A percentile compares a stretch with the other conserved stretches of the same genome.
Evolutionary conservation across 2,888 invertebrate species (phyloP).

Genomic region (Yponomeuta malinellus): DNA sequence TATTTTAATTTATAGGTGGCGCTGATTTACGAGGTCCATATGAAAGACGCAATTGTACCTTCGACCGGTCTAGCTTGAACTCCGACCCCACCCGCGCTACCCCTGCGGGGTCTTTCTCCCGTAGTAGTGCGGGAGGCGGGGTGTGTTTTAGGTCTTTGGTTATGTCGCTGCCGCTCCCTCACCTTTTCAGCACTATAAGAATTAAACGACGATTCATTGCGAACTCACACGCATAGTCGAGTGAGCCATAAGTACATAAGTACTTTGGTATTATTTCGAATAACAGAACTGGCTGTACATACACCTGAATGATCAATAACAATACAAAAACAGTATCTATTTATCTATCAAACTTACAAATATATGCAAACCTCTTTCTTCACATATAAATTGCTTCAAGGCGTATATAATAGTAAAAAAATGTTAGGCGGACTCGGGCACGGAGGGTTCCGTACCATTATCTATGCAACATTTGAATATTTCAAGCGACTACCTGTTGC

Average conservation of each 20-base stretch:
- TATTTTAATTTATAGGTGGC: constrained; percentile 62
- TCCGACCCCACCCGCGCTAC: constrained; percentile 16
- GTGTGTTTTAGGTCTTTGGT: constrained; percentile 29
- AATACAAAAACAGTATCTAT: too few species aligned
- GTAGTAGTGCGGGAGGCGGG: constrained; percentile 18
- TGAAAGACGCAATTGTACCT: constrained; percentile 38
- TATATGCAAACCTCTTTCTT: too few species aligned
- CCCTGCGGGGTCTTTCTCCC: constrained; percentile 19
- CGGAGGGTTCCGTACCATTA: too few species aligned
- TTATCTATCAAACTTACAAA: too few species aligned
- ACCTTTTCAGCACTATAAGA: constrained; percentile 16
- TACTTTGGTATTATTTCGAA: background rate
- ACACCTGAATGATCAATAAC: too few species aligned
- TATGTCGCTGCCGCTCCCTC: constrained; percentile 27
- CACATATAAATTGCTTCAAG: too few species aligned
- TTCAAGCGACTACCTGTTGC: too few species aligned
- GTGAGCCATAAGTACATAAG: background rate
- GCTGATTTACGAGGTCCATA: constrained; percentile 65
- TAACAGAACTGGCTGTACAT: too few species aligned
- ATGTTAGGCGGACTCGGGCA: too few species aligned
- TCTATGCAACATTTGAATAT: too few species aligned
- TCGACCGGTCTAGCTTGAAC: constrained; percentile 13
- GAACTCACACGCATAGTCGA: constrained; percentile 11
- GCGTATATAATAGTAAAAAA: too few species aligned
- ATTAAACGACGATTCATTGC: constrained; percentile 17